Evolutionary conservation across 2,113 vertebrate genomes (phyloP).

Genomic region (Colius striatus): DNA sequence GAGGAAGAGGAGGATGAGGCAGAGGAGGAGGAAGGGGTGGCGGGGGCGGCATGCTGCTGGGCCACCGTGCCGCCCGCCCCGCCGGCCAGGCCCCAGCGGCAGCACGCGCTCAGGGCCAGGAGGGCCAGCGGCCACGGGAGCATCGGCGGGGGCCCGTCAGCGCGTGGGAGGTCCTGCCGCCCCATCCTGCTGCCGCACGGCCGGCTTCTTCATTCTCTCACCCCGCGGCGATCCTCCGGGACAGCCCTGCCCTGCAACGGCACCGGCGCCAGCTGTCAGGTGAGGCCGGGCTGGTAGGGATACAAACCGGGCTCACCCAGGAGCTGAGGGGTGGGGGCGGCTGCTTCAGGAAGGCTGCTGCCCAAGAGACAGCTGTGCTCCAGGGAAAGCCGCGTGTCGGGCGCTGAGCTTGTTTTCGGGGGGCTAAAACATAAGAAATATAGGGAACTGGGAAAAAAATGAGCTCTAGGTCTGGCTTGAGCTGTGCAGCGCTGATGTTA

Average conservation of each 20-base stretch:
- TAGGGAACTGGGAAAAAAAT: background rate
- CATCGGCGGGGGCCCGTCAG: slow-evolving; percentile 82
- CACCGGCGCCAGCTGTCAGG: background rate
- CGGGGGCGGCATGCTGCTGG: slow-evolving; percentile 40
- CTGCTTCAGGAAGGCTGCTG: background rate
- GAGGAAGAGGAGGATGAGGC: slow-evolving; percentile 56
- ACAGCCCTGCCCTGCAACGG: slow-evolving; percentile 56
- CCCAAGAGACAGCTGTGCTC: background rate
- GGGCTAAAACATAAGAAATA: background rate
- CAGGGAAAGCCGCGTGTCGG: fast-evolving
- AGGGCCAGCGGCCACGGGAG: slow-evolving; percentile 77
- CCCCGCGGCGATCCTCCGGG: slow-evolving; percentile 34
- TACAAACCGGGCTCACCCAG: background rate
- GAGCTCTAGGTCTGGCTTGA: background rate
- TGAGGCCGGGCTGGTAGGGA: fast-evolving
- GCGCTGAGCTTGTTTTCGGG: background rate
- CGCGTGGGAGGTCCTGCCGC: slow-evolving; percentile 78
- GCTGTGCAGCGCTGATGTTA: fast-evolving
- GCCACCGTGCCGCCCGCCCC: slow-evolving; percentile 38
- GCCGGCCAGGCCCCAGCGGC: slow-evolving; percentile 71
- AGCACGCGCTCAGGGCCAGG: slow-evolving; percentile 76
- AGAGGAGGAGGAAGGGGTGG: slow-evolving; percentile 51
- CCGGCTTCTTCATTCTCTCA: slow-evolving; percentile 83
- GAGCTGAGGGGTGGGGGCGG: background rate
- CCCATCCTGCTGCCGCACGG: slow-evolving; percentile 83